A percentile compares a stretch with the other conserved stretches of the same genome.
Evolutionary conservation across 2,888 invertebrate species (phyloP).

Genomic region (Drosophila pullipes): DNA sequence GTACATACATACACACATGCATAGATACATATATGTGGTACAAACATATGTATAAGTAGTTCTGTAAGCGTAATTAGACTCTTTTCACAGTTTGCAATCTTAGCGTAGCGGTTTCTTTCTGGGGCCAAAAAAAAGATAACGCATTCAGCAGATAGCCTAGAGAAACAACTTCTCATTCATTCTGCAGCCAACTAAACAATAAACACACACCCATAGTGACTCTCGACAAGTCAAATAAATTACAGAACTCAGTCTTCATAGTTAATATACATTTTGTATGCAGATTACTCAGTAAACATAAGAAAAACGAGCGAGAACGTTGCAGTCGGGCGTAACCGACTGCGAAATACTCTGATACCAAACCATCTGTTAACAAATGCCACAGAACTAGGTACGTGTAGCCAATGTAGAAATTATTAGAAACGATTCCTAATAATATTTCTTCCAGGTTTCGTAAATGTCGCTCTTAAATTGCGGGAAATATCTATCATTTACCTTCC

Average conservation of each 20-base stretch:
- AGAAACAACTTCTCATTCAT: conserved; percentile 36
- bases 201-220: conserved; percentile 22
- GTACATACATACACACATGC: neutral
- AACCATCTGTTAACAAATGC: neutral
- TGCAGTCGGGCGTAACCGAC: neutral
- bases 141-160: conserved; percentile 56
- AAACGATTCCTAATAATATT: neutral
- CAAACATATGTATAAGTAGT: conserved; percentile 4
- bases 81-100: conserved; percentile 38
- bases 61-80: conserved; percentile 16
- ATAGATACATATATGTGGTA: neutral
- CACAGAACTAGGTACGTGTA: neutral
- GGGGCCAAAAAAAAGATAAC: conserved; percentile 65
- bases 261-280: conserved; percentile 31
- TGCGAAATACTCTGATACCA: neutral
- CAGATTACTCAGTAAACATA: conserved; percentile 35
- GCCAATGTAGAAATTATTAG: neutral
- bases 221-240: conserved; percentile 21
- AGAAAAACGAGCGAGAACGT: neutral
- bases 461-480: neutral
- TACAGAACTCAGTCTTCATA: conserved; percentile 21
- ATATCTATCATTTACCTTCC: neutral
- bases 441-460: neutral
- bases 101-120: conserved; percentile 23
- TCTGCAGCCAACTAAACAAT: conserved; percentile 42